These are phyloP conservation scores for Corythoichthys intestinalis DNA, from an alignment of 2,113 vertebrate genomes.

Conservation along the genomic window DNA sequence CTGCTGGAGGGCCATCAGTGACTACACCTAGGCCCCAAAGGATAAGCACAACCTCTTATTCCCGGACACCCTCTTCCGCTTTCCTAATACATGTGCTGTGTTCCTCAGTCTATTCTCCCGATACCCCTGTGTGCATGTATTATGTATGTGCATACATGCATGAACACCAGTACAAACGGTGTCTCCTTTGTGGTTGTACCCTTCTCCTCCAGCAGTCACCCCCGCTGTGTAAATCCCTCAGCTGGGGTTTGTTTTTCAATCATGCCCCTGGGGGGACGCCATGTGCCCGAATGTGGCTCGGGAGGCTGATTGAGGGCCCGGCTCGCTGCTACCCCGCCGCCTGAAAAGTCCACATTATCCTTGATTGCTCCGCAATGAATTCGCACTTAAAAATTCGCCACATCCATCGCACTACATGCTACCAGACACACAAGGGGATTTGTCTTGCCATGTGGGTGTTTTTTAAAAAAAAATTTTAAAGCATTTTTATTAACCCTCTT, in stretches of 20 bases:
- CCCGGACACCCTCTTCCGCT: slow-evolving; percentile 16
- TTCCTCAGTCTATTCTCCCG: slow-evolving; percentile 43
- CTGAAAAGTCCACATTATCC: slow-evolving; percentile 12
- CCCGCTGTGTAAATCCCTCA: slow-evolving; percentile 45
- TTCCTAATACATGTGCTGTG: slow-evolving; percentile 29
- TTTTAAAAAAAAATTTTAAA: neutral
- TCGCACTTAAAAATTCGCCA: neutral
- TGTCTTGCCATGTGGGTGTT: slow-evolving; percentile 4
- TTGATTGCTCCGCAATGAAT: slow-evolving; percentile 5
- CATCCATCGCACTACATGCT: neutral
- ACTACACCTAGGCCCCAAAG: slow-evolving; percentile 43
- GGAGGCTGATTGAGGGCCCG: slow-evolving; percentile 15
- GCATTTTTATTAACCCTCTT: neutral
- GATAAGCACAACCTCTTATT: slow-evolving; percentile 34
- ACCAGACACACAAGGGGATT: neutral
- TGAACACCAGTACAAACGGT: slow-evolving; percentile 7
- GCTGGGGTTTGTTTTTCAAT: slow-evolving; percentile 36
- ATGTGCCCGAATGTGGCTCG: slow-evolving; percentile 15
- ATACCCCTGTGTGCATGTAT: slow-evolving; percentile 26
- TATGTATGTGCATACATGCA: slow-evolving; percentile 38
- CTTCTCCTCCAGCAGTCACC: slow-evolving; percentile 25
- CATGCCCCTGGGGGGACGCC: slow-evolving; percentile 30
- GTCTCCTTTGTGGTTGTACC: slow-evolving; percentile 16
- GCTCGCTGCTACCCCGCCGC: slow-evolving; percentile 8
- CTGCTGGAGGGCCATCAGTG: slow-evolving; percentile 39